Percentiles rank a stretch among this genome's conserved stretches.
Conservation (phyloP, 2,797 vertebrate genomes). For the Gallinago solitaria region DNA sequence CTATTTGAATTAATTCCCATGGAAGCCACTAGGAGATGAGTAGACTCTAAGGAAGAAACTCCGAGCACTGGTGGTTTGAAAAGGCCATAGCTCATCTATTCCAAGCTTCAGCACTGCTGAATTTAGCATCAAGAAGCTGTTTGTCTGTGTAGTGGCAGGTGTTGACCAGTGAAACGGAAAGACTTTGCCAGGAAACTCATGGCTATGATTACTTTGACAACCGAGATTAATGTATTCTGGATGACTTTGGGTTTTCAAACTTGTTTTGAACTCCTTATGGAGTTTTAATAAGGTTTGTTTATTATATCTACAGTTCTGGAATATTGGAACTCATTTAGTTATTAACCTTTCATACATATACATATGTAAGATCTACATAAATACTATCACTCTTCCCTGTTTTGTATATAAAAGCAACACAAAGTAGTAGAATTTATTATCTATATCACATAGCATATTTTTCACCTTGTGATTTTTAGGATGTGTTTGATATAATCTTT, state of each 20-base stretch:
- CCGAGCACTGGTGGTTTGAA: not conserved
- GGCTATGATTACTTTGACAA: not conserved
- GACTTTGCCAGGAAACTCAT: not conserved
- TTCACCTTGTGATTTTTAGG: not conserved
- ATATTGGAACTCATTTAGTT: not conserved
- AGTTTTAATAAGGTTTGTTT: not conserved
- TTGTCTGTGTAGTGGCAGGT: not conserved
- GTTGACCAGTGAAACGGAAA: not conserved
- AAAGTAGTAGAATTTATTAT: not conserved
- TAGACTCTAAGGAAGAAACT: not conserved
- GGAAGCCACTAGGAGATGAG: not conserved
- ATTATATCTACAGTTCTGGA: not conserved
- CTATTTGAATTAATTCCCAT: not conserved
- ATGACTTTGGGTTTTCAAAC: not conserved
- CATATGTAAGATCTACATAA: not conserved
- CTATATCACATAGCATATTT: not conserved
- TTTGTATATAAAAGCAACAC: not conserved
- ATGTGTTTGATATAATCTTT: not conserved
- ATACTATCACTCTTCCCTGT: not conserved
- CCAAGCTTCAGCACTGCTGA: not conserved
- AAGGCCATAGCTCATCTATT: not conserved
- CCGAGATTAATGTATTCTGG: not conserved
- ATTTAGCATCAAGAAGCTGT: not conserved
- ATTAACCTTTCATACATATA: not conserved
- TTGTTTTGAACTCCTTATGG: not conserved